Evolutionary conservation across 2,113 vertebrate genomes (phyloP).

Genomic region (Excalfactoria chinensis): DNA sequence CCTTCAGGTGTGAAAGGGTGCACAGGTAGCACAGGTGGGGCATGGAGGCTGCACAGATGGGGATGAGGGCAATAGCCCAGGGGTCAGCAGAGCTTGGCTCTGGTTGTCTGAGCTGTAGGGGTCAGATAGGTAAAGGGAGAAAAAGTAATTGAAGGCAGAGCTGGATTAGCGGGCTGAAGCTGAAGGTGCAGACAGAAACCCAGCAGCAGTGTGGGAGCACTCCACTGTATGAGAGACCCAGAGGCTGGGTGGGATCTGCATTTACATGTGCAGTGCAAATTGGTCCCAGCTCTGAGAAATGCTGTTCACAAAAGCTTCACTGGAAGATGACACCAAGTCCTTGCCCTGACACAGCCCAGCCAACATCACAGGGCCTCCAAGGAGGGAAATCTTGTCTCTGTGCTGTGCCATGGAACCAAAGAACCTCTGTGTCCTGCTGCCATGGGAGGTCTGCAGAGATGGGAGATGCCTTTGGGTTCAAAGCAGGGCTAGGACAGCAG

Average conservation of each 20-base stretch:
- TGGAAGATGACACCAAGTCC: not conserved
- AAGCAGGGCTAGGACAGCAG: not conserved
- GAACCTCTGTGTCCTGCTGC: rapidly evolving
- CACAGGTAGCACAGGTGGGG: not conserved
- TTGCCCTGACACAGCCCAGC: not conserved
- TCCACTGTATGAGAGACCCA: rapidly evolving
- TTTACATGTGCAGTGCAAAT: not conserved
- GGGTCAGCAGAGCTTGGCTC: not conserved
- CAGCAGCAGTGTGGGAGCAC: not conserved
- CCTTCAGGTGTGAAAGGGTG: not conserved
- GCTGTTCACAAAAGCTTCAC: not conserved
- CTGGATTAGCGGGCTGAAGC: not conserved
- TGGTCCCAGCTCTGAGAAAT: not conserved
- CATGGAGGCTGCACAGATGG: not conserved
- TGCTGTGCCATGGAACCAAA: not conserved
- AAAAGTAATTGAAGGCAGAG: not conserved
- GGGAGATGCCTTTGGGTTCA: rapidly evolving
- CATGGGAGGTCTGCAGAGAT: not conserved
- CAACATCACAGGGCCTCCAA: not conserved
- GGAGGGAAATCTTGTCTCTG: not conserved
- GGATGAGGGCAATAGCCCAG: not conserved
- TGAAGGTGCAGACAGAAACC: not conserved
- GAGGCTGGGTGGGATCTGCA: not conserved
- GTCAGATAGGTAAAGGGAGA: not conserved
- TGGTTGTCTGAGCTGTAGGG: not conserved